Base-by-base conservation (phyloP, 2,113 vertebrate genomes). In the Craseonycteris thonglongyai region DNA sequence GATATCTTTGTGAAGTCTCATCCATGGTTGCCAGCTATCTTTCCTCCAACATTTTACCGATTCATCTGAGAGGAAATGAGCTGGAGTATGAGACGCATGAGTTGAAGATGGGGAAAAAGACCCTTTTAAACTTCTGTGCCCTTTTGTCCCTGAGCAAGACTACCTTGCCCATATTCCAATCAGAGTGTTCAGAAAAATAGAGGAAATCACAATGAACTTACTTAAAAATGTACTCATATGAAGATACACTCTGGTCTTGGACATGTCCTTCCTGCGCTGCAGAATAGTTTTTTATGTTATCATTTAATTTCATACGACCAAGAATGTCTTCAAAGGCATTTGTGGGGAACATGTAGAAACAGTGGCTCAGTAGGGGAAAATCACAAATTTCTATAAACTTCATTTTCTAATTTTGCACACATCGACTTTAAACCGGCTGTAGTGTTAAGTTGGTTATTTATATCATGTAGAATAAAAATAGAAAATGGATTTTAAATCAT, bases 211-310 rank as follows among this genome's bases (percentile, higher is more conserved):
- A 63, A 18, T 56, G 42, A n/a, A 21, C 14, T 14, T 76, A 54
- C 21, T 81, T 94, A 22, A n/a, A 66, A 72, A 12, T 61, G 8
- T 4, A 28, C 4, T 24, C 22, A 0, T 7, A 22, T 59, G 26
- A 76, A 66, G 12, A 35, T 9, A 58, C 10, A 45, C 2, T 68
- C 68, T 35, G 35, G 7, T 47, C 38, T 40, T 42, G 49, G 38
- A 49, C 3, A 58, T 3, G 6, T 2, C 11, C 59, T 7, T 35
- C 2, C 16, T 40, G 5, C 6, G 19, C 6, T 15, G 49, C 5
- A 11, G 3, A 59, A 30, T 56, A 10, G 0, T 40, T 24, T 59
- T 38, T 74, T 74, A 38, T 90, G 26, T 18, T 28, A 47, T 26
- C 78, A 16, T 80, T 69, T 80, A 58, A 65, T 69, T 88, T 65